Evolutionary conservation across 2,113 vertebrate genomes (phyloP), one percentile per base, ranked within the genome.

Genomic region (Epinephelus moara): DNA sequence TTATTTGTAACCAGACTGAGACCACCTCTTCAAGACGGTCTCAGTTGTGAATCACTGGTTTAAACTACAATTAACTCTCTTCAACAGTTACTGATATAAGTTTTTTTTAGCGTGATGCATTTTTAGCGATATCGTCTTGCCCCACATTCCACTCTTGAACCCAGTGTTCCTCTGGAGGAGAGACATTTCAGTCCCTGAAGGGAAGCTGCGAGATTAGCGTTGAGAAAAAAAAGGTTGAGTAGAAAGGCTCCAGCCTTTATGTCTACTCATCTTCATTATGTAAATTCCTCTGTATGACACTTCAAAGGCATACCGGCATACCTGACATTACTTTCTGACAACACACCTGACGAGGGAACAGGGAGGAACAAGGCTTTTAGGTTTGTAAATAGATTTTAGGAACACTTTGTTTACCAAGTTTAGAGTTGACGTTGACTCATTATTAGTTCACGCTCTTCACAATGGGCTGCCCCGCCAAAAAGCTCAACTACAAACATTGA

Each of bases 401-500:
- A 6, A 45, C 21, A 53, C 19, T 27, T 11, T 42, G 18, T 75
- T 64, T 17, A 15, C 21, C 1, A 15, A 27, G 57, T 19, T 73
- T 27, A 52, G 14, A 63, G 3, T 0, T 42, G 21, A 57, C 67
- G 10, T 0, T 40, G 57, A 78, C 47, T 71, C 70, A 70, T 42
- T 37, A 15, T 75, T 57, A 37, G 82, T 62, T 71, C 17, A 27
- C 23, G 5, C 23, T 69, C 17, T 50, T 57, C 18, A 18, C 1
- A 4, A 17, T 25, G 3, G 4, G 2, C 40, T 63, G 40, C 18
- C 15, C 1, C 3, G 7, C 37, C 52, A 75, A 61, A 62, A 78
- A 66, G 55, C 64, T 61, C 0, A 75, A 79, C 25, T 2, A 19
- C 70, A 81, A 67, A 81, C 60, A 82, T 8, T 11, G 7, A 21